Evolutionary conservation across 2,113 vertebrate species (phyloP).

Genomic region (Phrynocephalus versicolor): DNA sequence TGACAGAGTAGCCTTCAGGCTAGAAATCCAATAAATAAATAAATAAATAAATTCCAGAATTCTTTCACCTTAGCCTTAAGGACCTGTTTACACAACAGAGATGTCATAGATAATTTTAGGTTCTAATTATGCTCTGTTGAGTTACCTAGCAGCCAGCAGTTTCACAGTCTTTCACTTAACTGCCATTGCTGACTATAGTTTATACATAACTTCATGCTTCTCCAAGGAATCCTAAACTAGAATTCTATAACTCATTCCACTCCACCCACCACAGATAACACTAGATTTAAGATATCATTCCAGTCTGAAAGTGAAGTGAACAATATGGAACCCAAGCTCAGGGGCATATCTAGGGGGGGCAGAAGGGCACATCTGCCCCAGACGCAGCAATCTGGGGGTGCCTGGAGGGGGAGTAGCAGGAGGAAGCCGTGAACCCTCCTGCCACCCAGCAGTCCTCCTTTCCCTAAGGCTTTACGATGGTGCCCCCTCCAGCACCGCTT

Average conservation of each 20-base stretch:
- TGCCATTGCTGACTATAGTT: not conserved
- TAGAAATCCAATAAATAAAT: too few species aligned
- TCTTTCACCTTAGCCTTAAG: not conserved
- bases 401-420: too few species aligned
- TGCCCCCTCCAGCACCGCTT: too few species aligned
- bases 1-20: too few species aligned
- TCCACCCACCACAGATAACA: not conserved
- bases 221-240: not conserved
- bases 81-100: not conserved
- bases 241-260: too few species aligned
- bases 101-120: slow-evolving; percentile 8
- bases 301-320: not conserved
- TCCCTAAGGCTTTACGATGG: too few species aligned
- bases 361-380: too few species aligned
- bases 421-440: too few species aligned
- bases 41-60: too few species aligned
- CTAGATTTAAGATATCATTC: not conserved
- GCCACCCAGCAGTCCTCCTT: too few species aligned
- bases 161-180: not conserved
- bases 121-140: not conserved
- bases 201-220: not conserved
- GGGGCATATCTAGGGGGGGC: too few species aligned
- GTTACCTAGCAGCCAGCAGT: not conserved
- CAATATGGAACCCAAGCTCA: not conserved
- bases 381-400: too few species aligned